phyloP scores from a whole-genome alignment of 2,797 vertebrate genomes.

The Hypotaenidia philippensis region DNA sequence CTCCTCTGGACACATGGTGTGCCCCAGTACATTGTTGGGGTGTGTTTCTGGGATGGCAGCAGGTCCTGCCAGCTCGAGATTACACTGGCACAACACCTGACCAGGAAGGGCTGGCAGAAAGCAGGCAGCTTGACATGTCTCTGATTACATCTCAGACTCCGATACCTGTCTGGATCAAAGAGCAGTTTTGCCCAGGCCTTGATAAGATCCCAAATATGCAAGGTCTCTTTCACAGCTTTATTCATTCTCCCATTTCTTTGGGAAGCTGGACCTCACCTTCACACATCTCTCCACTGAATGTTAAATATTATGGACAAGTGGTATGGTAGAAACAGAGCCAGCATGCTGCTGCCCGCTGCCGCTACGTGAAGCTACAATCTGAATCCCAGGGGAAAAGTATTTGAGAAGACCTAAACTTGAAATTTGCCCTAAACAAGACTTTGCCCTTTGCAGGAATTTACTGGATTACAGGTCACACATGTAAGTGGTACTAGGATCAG shows the following conservation, averaged over 20 bases:
- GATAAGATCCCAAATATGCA: not conserved
- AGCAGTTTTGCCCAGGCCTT: not conserved
- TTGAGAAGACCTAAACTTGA: not conserved
- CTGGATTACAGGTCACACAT: not conserved
- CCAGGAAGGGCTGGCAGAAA: not conserved
- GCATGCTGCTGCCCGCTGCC: not conserved
- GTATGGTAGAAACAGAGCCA: not conserved
- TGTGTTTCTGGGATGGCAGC: not conserved
- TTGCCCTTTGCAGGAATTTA: not conserved
- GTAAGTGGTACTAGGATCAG: not conserved
- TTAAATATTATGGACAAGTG: not conserved
- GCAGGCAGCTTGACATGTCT: not conserved
- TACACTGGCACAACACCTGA: not conserved
- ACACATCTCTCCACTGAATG: not conserved
- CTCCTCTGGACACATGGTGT: not conserved
- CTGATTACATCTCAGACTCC: not conserved
- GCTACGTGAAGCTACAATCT: not conserved
- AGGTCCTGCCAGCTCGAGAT: not conserved
- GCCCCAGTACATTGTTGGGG: not conserved
- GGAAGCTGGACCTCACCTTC: not conserved
- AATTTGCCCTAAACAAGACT: not conserved
- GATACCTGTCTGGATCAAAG: not conserved
- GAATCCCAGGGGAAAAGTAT: not conserved
- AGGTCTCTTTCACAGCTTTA: not conserved
- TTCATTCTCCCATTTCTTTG: not conserved